Percentiles rank a stretch among this genome's conserved stretches.
Evolutionary conservation across 2,797 vertebrate species (phyloP).

Genomic region (Poeciliopsis paucimaculata): DNA sequence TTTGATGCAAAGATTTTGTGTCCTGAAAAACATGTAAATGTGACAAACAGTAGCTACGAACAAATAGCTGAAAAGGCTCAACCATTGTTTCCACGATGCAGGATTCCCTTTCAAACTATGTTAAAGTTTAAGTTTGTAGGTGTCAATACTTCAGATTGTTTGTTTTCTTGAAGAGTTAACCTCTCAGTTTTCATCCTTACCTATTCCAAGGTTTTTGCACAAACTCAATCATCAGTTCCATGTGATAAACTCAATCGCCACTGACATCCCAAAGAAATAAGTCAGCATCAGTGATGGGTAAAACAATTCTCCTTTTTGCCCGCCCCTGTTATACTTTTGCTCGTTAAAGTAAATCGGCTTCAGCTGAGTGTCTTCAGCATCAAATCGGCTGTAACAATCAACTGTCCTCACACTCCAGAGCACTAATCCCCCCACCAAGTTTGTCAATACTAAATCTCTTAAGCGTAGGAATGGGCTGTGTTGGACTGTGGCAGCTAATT

Average conservation of each 20-base stretch:
- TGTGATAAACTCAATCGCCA: conserved; percentile 63
- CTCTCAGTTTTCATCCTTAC: neutral
- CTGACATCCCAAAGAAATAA: conserved; percentile 61
- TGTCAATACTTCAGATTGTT: neutral
- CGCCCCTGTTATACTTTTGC: conserved; percentile 39
- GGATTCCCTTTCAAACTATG: neutral
- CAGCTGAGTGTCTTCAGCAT: conserved; percentile 45
- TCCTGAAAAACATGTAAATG: too few species aligned
- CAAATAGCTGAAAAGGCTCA: too few species aligned
- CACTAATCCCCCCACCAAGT: conserved; percentile 68
- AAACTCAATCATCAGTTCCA: conserved; percentile 50
- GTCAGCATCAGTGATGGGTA: conserved; percentile 65
- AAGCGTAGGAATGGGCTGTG: conserved; percentile 55
- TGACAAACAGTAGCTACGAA: too few species aligned
- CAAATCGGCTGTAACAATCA: conserved; percentile 76
- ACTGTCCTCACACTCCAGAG: conserved; percentile 72
- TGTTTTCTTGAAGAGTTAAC: neutral
- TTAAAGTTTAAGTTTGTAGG: neutral
- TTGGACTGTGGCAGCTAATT: conserved; percentile 69
- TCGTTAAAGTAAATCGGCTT: conserved; percentile 69
- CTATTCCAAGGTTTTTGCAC: conserved; percentile 50
- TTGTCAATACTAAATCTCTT: conserved; percentile 65
- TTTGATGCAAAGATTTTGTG: too few species aligned
- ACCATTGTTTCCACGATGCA: neutral
- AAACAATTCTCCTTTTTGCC: conserved; percentile 68